Base-by-base conservation (phyloP, 2,113 vertebrate genomes). In the Elephantulus edwardii region DNA sequence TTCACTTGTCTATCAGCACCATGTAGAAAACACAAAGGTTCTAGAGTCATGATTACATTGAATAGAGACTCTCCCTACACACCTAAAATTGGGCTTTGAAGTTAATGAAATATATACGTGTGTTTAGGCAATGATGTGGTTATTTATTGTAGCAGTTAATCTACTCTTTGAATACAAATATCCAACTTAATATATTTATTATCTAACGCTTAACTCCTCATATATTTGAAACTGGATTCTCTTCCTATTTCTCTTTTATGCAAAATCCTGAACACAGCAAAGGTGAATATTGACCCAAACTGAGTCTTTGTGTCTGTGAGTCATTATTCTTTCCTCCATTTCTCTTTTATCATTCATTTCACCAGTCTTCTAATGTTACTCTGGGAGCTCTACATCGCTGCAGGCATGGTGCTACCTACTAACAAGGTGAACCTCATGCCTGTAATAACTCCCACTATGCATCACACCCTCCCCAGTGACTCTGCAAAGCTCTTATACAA, bases 381-480 rank as follows among this genome's bases (percentile, higher is more conserved):
- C 26, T 56, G 38, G 83, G 33, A 82, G 30, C 5, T 22, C 35
- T 72, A 6, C 22, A n/a, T 17, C 64, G 56, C 46, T 28, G 11
- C 14, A 52, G 35, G 28, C 16, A 13, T 5, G 4, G 20, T 50
- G 14, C 28, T 2, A 17, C 6, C 28, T 89, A 11, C 4, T 48
- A 3, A n/a, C 3, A 35, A 52, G 24, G n/a, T 44, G n/a, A 74
- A 16, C 10, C n/a, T 50, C 12, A 81, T 2, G 2, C 2, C 33
- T 46, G 3, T 68, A 62, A 82, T 66, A 12, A 2, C 11, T 54
- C 33, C 17, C 17, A 9, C 11, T 33, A 4, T n/a, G 35, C 0
- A 26, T 0, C 14, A 42, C 1, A 1, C 3, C 22, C 14, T n/a
- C 9, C 8, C 3, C 1, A 14, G 14, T 8, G 35, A 26, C 54